Evolutionary conservation across 2,113 vertebrate species (phyloP).

Genomic region (Propithecus coquereli): DNA sequence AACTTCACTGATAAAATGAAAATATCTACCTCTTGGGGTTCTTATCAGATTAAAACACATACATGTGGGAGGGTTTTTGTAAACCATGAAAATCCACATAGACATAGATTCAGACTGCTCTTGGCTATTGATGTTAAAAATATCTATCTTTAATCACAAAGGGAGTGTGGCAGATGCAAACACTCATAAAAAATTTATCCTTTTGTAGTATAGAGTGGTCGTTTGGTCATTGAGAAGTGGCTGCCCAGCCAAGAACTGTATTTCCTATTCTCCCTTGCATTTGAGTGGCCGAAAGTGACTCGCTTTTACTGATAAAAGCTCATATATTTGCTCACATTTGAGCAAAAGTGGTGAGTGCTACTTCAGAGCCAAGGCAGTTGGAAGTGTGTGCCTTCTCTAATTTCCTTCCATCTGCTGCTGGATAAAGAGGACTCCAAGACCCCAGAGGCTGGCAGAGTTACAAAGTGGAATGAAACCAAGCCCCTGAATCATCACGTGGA

Average conservation of each 20-base stretch:
- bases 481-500: neutral
- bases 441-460: neutral
- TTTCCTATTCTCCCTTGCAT: neutral
- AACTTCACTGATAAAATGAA: neutral
- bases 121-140: neutral
- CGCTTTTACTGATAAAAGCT: neutral
- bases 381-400: neutral
- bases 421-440: neutral
- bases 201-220: neutral
- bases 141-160: neutral
- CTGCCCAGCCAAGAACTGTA: neutral
- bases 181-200: neutral
- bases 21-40: neutral
- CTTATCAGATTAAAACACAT: neutral
- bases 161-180: neutral
- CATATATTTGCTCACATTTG: neutral
- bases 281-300: neutral
- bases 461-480: neutral
- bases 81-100: neutral
- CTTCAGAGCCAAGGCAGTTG: neutral
- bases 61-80: neutral
- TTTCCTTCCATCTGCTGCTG: neutral
- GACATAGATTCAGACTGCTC: constrained; percentile 1
- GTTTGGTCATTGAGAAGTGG: neutral
- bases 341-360: neutral